Evolutionary conservation across 2,797 vertebrate species (phyloP), one percentile per base, ranked within the genome.

Genomic region (Sebastes matsubarae): DNA sequence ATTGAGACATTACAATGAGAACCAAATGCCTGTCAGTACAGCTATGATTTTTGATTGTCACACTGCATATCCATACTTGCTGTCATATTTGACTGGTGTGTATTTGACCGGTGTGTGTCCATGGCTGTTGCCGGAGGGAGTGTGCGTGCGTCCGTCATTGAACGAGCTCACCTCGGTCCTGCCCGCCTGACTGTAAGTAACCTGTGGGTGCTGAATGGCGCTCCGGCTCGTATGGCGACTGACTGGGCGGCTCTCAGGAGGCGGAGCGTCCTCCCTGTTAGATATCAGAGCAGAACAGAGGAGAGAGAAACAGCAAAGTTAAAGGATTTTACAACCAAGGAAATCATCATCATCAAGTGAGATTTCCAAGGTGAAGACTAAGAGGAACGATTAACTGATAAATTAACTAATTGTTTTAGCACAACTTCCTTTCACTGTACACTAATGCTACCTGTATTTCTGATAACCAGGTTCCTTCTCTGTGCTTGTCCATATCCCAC

Each of bases 221-320:
- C 86, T 88, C 25, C 90, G 91, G 89, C 91, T 95, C 1, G 89
- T 89, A 1, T 72, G 59, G 32, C 94, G 93, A 83, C 95, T 96
- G 66, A 64, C 63, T 1, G 87, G 88, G n/a, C 95, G 94, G 81
- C 95, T 97, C 79, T 93, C 91, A 0, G 96, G 96, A 22, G 96
- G 91, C 0, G 73, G 79, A 3, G 78, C 92, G 0, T 96, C 96
- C 87, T 96, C 96, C 82, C 96, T 97, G 77, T 80, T 52, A 8
- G 38, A 68, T 18, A 77, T 58, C 50, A 74, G 14, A 50, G 71
- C 55, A 78, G 16, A 50, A 58, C 3, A 75, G 25, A 69, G 9
- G 20, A 2, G 4, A 61, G 27, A 55, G 68, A 18, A 57, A 25
- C 3, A 16, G 32, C 14, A 52, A 54, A 34, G 18, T 76, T 54